A percentile compares a stretch with the other conserved stretches of the same genome.
These are phyloP conservation scores for Helicolenus hilgendorfi DNA, from an alignment of 2,797 vertebrate species.

Conservation along the genomic window DNA sequence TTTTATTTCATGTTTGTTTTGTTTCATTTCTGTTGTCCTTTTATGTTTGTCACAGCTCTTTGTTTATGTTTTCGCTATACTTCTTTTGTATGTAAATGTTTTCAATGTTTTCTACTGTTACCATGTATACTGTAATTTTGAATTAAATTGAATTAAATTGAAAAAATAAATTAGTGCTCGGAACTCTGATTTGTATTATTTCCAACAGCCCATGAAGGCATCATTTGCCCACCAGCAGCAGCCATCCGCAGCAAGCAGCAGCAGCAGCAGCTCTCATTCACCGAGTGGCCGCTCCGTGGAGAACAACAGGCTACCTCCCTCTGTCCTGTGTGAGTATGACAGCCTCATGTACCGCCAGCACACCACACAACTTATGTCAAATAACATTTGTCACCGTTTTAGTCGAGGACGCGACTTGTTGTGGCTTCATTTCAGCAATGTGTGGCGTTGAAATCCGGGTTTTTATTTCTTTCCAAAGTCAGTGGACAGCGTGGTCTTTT, in stretches of 20 bases:
- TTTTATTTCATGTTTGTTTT: no score
- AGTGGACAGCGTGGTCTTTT: constrained; percentile 82
- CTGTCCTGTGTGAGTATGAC: constrained; percentile 84
- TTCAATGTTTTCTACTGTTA: no score
- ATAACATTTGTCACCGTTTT: background rate
- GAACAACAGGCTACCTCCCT: constrained; percentile 86
- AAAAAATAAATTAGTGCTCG: rapidly evolving
- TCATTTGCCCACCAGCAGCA: constrained; percentile 35
- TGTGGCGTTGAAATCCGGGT: background rate
- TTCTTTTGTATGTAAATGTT: no score
- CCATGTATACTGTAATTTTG: no score
- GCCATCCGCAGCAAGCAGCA: constrained; percentile 53
- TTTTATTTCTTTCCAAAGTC: constrained; percentile 61
- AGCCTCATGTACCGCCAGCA: background rate
- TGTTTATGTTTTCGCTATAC: no score
- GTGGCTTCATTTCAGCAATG: background rate
- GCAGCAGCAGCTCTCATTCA: constrained; percentile 76
- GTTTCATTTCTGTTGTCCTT: no score
- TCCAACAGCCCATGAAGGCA: background rate
- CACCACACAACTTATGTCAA: constrained; percentile 21
- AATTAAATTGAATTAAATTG: no score
- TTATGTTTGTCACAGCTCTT: no score
- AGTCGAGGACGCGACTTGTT: background rate
- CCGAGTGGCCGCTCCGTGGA: constrained; percentile 71
- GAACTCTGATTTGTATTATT: rapidly evolving